Evolutionary conservation across 2,888 invertebrate genomes (phyloP), one percentile per base, ranked within the genome.

Genomic region (Caenorhabditis zanzibari): DNA sequence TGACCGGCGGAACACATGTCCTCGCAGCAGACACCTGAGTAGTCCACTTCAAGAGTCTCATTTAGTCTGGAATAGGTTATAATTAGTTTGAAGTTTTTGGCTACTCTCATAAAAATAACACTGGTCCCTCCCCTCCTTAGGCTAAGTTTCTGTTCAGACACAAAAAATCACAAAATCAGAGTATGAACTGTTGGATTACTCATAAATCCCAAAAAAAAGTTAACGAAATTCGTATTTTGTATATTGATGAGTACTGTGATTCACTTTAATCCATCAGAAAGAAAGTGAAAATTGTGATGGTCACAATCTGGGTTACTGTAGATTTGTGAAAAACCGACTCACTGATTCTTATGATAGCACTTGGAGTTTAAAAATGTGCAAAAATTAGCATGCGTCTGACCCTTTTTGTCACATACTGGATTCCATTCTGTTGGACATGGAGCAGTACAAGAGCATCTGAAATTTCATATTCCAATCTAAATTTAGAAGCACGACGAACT

Each of bases 331-430:
- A 47, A 16, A n/a, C 32, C 12, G 12, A 38, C 88, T 54, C 59
- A 88, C 88, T 85, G 84, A 19, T 84, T 74, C 38, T 88, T 81
- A 41, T 84, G 80, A 63, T 86, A 84, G 58, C 88, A 88, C 32
- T 85, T 84, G 4, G 85, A 81, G 38, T 88, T 88, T 24, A 85
- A 58, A 38, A 88, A 88, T 9, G 86, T 82, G 68, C 88, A 88
- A 38, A 81, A 81, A 47, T 86, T 88, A 2, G 87, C 82, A 75
- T 88, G 88, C 26, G 88, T 88, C 47, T 75, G 77, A 14, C 88
- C 88, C 16, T 85, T 86, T 26, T 83, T 86, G 16, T 88, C 88
- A 58, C 88, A 88, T 12, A 88, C 86, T 59, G 88, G 88, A 52
- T 85, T 77, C 86, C 86, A 87, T 59, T 85, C 83, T 9, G 69